Conservation (phyloP, 2,797 vertebrate species). For the Ataeniobius toweri region DNA sequence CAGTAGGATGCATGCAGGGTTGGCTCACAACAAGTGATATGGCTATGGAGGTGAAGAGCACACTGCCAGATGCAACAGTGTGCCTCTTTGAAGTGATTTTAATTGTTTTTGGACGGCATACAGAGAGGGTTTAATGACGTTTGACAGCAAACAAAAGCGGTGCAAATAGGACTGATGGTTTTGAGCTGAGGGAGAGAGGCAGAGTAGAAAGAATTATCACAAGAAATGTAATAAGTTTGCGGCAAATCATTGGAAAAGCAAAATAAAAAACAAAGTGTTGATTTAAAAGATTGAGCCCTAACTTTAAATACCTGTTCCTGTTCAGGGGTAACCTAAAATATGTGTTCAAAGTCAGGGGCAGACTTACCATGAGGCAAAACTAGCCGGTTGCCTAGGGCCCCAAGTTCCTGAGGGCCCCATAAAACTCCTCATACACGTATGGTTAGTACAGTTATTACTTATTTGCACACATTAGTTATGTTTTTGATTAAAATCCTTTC, state of each 20-base stretch:
- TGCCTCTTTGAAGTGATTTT: conserved; percentile 28
- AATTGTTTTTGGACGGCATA: conserved; percentile 36
- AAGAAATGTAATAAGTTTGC: neutral
- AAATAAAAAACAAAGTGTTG: neutral
- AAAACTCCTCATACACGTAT: too few species aligned
- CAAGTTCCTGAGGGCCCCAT: too few species aligned
- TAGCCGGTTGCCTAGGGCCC: too few species aligned
- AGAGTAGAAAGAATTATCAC: neutral
- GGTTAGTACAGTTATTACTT: too few species aligned
- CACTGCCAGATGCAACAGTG: conserved; percentile 22
- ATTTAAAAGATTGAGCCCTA: too few species aligned
- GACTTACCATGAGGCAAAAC: too few species aligned
- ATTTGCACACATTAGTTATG: too few species aligned
- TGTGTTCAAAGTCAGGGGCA: neutral
- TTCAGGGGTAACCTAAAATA: neutral
- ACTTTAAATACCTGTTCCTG: too few species aligned
- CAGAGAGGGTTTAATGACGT: conserved; percentile 12
- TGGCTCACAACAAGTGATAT: conserved; percentile 23
- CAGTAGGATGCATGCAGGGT: conserved; percentile 11
- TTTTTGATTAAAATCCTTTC: too few species aligned
- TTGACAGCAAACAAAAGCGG: conserved; percentile 11
- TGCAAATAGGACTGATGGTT: conserved; percentile 4
- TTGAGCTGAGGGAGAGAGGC: neutral
- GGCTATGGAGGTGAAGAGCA: conserved; percentile 19
- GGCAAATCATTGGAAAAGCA: neutral